phyloP scores from a whole-genome alignment of 1,140 invertebrate genomes.

The Philaenus spumarius region DNA sequence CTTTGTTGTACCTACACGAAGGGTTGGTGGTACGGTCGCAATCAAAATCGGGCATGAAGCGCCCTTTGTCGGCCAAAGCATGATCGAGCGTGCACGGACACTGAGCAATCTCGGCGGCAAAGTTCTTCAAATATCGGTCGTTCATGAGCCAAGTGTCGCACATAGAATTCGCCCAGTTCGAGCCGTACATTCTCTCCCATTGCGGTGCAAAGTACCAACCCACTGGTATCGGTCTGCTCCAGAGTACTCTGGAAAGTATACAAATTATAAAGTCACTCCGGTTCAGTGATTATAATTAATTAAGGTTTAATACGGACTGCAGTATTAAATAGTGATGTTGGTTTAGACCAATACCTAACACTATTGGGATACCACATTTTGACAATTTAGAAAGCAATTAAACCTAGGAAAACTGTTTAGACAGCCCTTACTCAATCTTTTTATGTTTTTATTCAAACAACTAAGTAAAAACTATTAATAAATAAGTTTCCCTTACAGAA shows the following conservation, averaged over 20 bases:
- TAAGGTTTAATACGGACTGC: too few species aligned
- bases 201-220: constrained; percentile 88
- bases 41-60: constrained; percentile 82
- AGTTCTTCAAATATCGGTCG: constrained; percentile 82
- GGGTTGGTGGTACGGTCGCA: constrained; percentile 90
- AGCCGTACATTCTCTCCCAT: constrained; percentile 71
- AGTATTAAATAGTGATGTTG: too few species aligned
- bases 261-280: background rate
- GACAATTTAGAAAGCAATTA: too few species aligned
- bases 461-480: too few species aligned
- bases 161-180: constrained; percentile 69
- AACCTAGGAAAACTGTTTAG: too few species aligned
- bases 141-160: constrained; percentile 85
- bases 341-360: too few species aligned
- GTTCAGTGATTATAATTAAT: too few species aligned
- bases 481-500: too few species aligned
- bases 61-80: constrained; percentile 83
- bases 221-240: constrained; percentile 85
- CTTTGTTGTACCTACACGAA: constrained; percentile 80
- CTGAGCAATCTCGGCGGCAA: constrained; percentile 68
- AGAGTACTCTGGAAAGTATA: constrained; percentile 55
- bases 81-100: constrained; percentile 92
- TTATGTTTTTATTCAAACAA: too few species aligned
- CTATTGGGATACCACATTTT: too few species aligned
- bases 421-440: too few species aligned